Percentiles rank a stretch among this genome's conserved stretches.
Evolutionary conservation across 2,113 vertebrate species (phyloP).

Genomic region (Calidris pugnax): DNA sequence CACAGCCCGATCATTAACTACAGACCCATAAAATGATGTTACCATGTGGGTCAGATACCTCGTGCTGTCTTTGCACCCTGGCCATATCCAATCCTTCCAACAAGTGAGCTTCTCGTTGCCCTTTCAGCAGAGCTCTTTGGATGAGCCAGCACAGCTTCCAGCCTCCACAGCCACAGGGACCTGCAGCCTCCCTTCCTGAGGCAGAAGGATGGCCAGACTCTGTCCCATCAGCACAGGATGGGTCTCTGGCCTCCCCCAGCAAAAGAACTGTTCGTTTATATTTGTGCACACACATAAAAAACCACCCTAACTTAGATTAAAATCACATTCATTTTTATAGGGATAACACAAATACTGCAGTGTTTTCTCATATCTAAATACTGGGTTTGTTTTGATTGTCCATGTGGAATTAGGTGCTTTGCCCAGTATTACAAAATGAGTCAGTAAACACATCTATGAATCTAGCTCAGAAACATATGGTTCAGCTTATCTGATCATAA

Average conservation of each 20-base stretch:
- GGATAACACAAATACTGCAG: neutral
- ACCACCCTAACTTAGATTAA: neutral
- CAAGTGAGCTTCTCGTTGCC: neutral
- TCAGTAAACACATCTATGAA: neutral
- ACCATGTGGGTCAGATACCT: neutral
- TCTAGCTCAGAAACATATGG: neutral
- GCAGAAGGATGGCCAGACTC: accelerated
- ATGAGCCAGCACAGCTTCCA: neutral
- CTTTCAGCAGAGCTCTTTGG: neutral
- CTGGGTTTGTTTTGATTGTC: neutral
- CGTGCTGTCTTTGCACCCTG: neutral
- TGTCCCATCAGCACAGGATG: no score
- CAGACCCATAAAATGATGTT: neutral
- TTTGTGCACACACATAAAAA: neutral
- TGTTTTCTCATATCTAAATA: neutral
- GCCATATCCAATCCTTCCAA: neutral
- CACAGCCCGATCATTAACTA: neutral
- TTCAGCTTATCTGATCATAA: neutral
- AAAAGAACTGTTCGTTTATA: neutral
- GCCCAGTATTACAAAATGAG: neutral
- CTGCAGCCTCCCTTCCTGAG: neutral
- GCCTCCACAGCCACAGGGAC: neutral
- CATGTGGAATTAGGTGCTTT: neutral
- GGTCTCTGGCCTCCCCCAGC: neutral
- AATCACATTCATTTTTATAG: neutral